Evolutionary conservation across 2,113 vertebrate genomes (phyloP), one percentile per base, ranked within the genome.

Genomic region (Notechis scutatus): DNA sequence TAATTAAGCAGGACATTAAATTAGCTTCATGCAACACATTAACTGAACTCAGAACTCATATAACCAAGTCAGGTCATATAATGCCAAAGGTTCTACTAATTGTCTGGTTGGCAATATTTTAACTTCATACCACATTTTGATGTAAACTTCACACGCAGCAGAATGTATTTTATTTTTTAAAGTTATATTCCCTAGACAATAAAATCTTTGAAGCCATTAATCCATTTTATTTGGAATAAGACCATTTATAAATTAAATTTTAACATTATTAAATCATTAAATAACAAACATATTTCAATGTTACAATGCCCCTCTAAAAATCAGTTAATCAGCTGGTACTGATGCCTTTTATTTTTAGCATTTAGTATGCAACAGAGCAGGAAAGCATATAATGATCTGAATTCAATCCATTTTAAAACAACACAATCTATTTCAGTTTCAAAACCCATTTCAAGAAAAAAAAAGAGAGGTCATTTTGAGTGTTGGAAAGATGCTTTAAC

Each of bases 271-370:
- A 81, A 81, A 42, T 42, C 29, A 42, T 42, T 9, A 42, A 69
- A 69, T 69, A n/a, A 69, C 64, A 69, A 69, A 69, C 29, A 21
- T 81, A 39, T 81, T 81, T 81, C 20, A 39, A 21, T 39, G 18
- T 81, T 81, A 81, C n/a, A 34, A 81, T 81, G 34, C 18, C 34
- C 95, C 88, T 96, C 96, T 97, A 96, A 97, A 94, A 95, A 90
- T 55, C 34, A 61, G 90, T 86, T 85, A 89, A 94, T 64, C 85
- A 93, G 91, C n/a, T 26, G 18, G 34, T 20, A 81, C 18, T 8
- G 69, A 39, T 81, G 6, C 18, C 69, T 81, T 81, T 81, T 81
- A 81, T 81, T 81, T 81, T 81, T 81, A 42, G 34, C 74, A 81
- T 20, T 42, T 81, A 81, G 74, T 10, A 81, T 81, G 34, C 74